phyloP scores from a whole-genome alignment of 2,888 invertebrate species.

The Griposia aprilina region DNA sequence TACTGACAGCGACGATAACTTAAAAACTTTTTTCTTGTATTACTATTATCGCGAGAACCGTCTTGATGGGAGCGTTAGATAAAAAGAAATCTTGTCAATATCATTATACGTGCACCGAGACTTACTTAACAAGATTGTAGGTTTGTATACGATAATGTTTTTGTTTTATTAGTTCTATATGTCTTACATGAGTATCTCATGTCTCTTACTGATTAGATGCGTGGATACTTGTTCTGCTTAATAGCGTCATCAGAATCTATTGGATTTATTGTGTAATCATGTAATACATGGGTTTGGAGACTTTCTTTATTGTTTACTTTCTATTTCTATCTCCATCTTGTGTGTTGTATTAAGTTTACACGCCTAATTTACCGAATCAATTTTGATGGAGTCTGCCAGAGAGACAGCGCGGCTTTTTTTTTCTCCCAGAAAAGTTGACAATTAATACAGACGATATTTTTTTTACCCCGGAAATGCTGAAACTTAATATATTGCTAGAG shows the following conservation, averaged over 20 bases:
- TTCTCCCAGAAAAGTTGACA: not conserved
- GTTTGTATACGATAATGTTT: conserved; percentile 82
- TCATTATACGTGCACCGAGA: conserved; percentile 83
- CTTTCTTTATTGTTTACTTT: conserved; percentile 31
- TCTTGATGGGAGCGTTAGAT: conserved; percentile 82
- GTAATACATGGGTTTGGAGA: conserved; percentile 19
- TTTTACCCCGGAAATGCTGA: not conserved
- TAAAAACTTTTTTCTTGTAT: conserved; percentile 84
- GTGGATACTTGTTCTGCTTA: conserved; percentile 53
- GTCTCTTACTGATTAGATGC: conserved; percentile 74
- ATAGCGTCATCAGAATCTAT: conserved; percentile 58
- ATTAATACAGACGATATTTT: not conserved
- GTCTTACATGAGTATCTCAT: conserved; percentile 76
- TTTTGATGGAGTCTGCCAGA: not conserved
- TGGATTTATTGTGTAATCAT: conserved; percentile 52
- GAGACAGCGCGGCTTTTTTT: too few species aligned
- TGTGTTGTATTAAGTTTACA: not conserved
- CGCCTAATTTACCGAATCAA: not conserved
- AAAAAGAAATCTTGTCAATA: conserved; percentile 85
- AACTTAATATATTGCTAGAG: not conserved
- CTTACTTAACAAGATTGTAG: conserved; percentile 86
- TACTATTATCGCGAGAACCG: conserved; percentile 80
- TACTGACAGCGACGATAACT: conserved; percentile 83
- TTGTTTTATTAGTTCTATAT: conserved; percentile 81
- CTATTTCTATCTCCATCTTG: not conserved